phyloP scores from a whole-genome alignment of 2,888 invertebrate genomes.

The Elysia crispata region DNA sequence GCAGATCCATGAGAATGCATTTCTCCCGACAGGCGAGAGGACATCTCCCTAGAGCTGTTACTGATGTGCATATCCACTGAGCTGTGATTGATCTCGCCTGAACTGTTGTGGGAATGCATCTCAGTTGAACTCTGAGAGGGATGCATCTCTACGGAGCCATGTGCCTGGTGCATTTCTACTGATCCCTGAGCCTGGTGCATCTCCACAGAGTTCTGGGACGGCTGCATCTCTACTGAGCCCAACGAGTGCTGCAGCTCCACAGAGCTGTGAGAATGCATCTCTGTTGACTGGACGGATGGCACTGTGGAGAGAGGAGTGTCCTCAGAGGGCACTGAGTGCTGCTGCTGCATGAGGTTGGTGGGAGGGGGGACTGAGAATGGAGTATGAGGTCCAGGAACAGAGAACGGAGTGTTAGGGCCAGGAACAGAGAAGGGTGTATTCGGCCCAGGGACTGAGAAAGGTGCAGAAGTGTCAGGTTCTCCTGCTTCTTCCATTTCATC shows the following conservation, averaged over 20 bases:
- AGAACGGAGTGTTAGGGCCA: slow-evolving; percentile 46
- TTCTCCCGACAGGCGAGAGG: too few species aligned
- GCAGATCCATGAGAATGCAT: slow-evolving; percentile 35
- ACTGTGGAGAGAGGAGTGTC: slow-evolving; percentile 41
- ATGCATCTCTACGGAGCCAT: slow-evolving; percentile 39
- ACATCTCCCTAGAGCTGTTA: too few species aligned
- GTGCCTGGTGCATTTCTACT: slow-evolving; percentile 29
- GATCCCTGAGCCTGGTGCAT: slow-evolving; percentile 33
- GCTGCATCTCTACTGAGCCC: slow-evolving; percentile 41
- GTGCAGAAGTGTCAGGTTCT: slow-evolving; percentile 30
- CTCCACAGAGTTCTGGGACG: slow-evolving; percentile 21
- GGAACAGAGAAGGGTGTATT: slow-evolving; percentile 43
- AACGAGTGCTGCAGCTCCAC: slow-evolving; percentile 38
- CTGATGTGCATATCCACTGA: background rate
- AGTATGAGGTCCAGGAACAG: slow-evolving; percentile 55
- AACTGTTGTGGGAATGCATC: slow-evolving; percentile 33
- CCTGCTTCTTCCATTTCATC: slow-evolving; percentile 58
- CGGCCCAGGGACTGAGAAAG: slow-evolving; percentile 43
- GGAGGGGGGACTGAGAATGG: slow-evolving; percentile 55
- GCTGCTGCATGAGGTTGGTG: slow-evolving; percentile 52
- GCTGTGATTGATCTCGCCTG: background rate
- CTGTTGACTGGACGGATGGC: slow-evolving; percentile 39
- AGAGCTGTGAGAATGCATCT: slow-evolving; percentile 37
- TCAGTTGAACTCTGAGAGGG: slow-evolving; percentile 37
- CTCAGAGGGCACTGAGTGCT: slow-evolving; percentile 47